Conservation (phyloP, 2,888 invertebrate species). For the Heteropelma amictum region DNA sequence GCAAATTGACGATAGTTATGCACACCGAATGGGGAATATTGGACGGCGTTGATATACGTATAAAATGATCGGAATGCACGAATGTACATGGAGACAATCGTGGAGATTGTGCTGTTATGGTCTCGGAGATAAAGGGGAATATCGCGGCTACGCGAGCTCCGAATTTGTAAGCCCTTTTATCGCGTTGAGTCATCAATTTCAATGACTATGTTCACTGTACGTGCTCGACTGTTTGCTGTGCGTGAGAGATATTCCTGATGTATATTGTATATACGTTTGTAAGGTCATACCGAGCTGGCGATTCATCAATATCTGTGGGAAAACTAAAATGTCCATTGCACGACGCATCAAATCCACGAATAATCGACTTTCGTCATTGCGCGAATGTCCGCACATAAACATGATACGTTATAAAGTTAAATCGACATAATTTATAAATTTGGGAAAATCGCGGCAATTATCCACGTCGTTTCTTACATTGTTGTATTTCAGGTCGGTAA, state of each 20-base stretch:
- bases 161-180: too few species aligned
- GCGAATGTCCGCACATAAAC: not conserved
- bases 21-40: not conserved
- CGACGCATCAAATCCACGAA: slow-evolving; percentile 1
- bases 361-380: slow-evolving; percentile 14
- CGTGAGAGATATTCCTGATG: too few species aligned
- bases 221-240: too few species aligned
- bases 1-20: not conserved
- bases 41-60: not conserved
- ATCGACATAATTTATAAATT: too few species aligned
- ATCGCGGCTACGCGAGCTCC: too few species aligned
- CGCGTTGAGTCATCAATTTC: too few species aligned
- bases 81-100: not conserved
- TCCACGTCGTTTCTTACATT: slow-evolving; percentile 18
- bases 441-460: too few species aligned
- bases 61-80: not conserved
- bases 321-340: not conserved
- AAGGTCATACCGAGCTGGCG: not conserved
- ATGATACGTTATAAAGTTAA: too few species aligned
- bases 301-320: slow-evolving; percentile 26
- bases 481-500: slow-evolving; percentile 83
- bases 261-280: too few species aligned
- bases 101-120: not conserved
- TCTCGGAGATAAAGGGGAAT: too few species aligned
- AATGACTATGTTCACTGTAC: too few species aligned